These are phyloP conservation scores for Peucedramus taeniatus DNA, from an alignment of 2,113 vertebrate species.

Conservation along the genomic window DNA sequence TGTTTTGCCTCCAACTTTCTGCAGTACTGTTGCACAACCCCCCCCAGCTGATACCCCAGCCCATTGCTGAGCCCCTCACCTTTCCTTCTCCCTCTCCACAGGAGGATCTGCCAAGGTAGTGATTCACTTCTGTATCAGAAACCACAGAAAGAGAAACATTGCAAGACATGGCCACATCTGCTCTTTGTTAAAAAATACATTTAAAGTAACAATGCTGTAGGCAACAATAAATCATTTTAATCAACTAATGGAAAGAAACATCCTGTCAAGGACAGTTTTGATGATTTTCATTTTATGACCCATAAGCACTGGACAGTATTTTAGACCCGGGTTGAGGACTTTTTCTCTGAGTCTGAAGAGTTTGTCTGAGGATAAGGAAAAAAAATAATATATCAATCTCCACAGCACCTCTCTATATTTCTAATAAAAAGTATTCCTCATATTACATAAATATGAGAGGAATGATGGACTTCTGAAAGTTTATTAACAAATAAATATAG, in stretches of 20 bases:
- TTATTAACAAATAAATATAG: not conserved
- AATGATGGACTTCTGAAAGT: not conserved
- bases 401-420: not conserved
- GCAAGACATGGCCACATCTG: not conserved
- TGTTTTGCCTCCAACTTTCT: not conserved
- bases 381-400: not conserved
- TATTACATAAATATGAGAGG: not conserved
- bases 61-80: not conserved
- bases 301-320: not conserved
- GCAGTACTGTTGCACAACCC: not conserved
- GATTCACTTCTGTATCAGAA: not conserved
- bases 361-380: not conserved
- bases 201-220: not conserved
- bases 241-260: conserved; percentile 29
- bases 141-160: not conserved
- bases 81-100: not conserved
- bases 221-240: conserved; percentile 47
- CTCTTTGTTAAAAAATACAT: not conserved
- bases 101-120: not conserved
- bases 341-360: not conserved
- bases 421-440: not conserved
- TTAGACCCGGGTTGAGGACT: not conserved
- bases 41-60: not conserved
- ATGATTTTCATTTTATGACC: conserved; percentile 2
- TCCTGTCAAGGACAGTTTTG: not conserved